Conservation (phyloP, 2,797 vertebrate genomes). For the Helostoma temminkii region DNA sequence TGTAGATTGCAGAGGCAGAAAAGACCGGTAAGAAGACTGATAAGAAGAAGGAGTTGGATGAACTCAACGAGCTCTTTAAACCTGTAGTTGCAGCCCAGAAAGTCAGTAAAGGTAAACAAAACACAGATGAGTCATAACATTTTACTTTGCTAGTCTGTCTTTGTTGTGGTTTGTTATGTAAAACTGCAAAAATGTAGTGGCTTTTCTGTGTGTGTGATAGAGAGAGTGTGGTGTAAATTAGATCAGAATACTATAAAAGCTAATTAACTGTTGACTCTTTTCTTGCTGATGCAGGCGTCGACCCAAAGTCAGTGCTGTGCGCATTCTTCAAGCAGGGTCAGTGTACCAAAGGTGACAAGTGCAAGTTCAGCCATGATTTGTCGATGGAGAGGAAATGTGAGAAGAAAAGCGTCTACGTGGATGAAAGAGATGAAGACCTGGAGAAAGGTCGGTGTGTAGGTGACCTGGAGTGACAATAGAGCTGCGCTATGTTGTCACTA, state of each 20-base stretch:
- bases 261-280: not conserved
- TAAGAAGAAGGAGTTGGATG: slow-evolving; percentile 96
- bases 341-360: slow-evolving; percentile 98
- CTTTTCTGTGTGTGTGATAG: not conserved
- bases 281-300: slow-evolving; percentile 86
- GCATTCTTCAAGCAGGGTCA: slow-evolving; percentile 99
- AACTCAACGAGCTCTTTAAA: slow-evolving; percentile 98
- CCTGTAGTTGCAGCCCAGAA: slow-evolving; percentile 96
- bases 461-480: no score
- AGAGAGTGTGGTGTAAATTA: not conserved
- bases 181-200: no score
- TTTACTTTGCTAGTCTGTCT: not conserved
- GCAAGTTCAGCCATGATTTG: slow-evolving; percentile 98
- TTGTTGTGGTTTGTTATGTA: not conserved
- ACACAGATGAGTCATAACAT: not conserved
- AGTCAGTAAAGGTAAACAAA: slow-evolving; percentile 93
- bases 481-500: not conserved
- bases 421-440: slow-evolving; percentile 95
- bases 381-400: slow-evolving; percentile 96
- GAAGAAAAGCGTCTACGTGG: slow-evolving; percentile 95
- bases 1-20: slow-evolving; percentile 84
- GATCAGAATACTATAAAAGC: not conserved
- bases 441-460: slow-evolving; percentile 87
- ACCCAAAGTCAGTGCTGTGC: slow-evolving; percentile 98
- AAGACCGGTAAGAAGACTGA: slow-evolving; percentile 91